phyloP scores from a whole-genome alignment of 1,140 invertebrate species.

The Drepana arcuata region DNA sequence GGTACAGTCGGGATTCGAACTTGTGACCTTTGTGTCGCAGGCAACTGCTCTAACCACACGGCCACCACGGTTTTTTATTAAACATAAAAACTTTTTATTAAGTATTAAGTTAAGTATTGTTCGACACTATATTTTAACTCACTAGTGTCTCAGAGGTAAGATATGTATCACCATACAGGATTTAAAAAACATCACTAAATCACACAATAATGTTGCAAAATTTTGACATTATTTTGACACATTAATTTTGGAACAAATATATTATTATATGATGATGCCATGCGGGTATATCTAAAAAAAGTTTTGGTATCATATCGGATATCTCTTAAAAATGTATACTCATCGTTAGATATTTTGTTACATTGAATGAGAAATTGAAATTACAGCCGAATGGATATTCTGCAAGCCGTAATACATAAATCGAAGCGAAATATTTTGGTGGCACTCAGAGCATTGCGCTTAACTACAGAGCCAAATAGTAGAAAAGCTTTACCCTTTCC shows the following conservation, averaged over 20 bases:
- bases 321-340: neutral
- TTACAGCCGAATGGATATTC: constrained; percentile 39
- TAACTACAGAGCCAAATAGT: constrained; percentile 57
- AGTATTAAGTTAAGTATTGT: too few relatives aligned
- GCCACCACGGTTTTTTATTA: too few relatives aligned
- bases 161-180: too few relatives aligned
- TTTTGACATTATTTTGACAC: too few relatives aligned
- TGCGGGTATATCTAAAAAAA: neutral
- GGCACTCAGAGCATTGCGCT: constrained; percentile 48
- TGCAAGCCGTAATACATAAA: constrained; percentile 60
- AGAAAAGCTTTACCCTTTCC: constrained; percentile 70
- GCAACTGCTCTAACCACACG: too few relatives aligned
- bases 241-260: neutral
- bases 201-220: too few relatives aligned
- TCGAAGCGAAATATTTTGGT: constrained; percentile 63
- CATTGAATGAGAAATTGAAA: constrained; percentile 20
- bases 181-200: too few relatives aligned
- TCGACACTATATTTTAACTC: too few relatives aligned
- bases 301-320: neutral
- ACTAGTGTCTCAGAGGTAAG: too few relatives aligned
- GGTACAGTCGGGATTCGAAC: too few relatives aligned
- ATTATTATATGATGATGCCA: neutral
- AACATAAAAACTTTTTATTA: too few relatives aligned
- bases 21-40: too few relatives aligned
- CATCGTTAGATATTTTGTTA: neutral